Evolutionary conservation across 2,113 vertebrate genomes (phyloP).

Genomic region (Actenoides lindsayi): DNA sequence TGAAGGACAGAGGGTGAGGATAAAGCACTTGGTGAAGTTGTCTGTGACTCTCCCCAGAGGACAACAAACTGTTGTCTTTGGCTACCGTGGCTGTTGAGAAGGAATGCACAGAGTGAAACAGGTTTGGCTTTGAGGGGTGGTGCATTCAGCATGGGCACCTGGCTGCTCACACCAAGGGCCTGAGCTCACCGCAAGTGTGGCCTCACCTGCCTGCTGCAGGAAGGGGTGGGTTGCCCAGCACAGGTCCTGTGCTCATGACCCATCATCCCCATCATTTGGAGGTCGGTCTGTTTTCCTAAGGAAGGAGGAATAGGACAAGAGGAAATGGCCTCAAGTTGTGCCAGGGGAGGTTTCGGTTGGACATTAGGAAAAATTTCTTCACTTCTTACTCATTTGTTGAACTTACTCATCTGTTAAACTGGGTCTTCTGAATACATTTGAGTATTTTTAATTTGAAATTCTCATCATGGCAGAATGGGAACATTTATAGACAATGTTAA

Average conservation of each 20-base stretch:
- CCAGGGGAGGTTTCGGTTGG: too few species aligned
- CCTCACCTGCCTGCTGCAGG: neutral
- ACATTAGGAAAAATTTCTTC: too few species aligned
- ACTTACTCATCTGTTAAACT: neutral
- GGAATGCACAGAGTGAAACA: accelerated
- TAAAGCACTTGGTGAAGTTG: neutral
- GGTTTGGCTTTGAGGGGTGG: neutral
- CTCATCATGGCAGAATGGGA: neutral
- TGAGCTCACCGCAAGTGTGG: accelerated
- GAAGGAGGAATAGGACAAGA: too few species aligned
- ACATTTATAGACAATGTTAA: neutral
- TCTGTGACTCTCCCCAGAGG: neutral
- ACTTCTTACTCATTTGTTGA: too few species aligned
- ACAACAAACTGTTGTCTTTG: neutral
- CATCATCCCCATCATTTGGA: neutral
- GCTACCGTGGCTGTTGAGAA: neutral
- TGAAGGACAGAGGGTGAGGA: neutral
- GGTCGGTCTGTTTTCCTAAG: neutral
- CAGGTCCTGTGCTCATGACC: neutral
- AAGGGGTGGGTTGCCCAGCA: accelerated
- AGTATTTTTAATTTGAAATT: neutral
- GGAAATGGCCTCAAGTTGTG: too few species aligned
- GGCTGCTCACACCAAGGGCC: neutral
- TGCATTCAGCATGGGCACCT: neutral
- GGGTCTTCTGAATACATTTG: neutral